Base-by-base conservation (phyloP, 2,888 invertebrate genomes). In the Andrena bicolor region DNA sequence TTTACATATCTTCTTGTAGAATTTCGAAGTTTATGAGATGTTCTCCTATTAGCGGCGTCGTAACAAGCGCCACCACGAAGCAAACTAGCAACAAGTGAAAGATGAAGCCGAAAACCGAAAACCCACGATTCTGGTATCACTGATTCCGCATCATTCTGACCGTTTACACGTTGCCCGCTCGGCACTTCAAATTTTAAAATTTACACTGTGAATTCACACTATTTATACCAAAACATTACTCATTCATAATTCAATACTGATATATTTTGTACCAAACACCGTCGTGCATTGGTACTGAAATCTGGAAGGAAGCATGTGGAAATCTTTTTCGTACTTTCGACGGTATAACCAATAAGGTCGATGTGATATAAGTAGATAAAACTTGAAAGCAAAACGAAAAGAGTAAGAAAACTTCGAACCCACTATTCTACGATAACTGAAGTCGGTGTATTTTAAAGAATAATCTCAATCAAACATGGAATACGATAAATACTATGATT, bases 401-500 rank as follows among this genome's bases (percentile, higher is more conserved):
- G 10, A 56, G 10, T 10, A 23, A 8, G 23, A 56, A 23, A 56
- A 56, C 10, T 20, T 53, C 23, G 56, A 60, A 1, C 58, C 10
- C 8, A 23, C 7, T 68, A 4, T 16, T 23, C 23, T 10, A 56
- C 23, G 10, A 16, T 13, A 2, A 10, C 2, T 30, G 1, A 49
- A n/a, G 49, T 20, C 20, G 6, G 49, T 28, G 20, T 6, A 35
- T 2, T 49, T 61, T 23, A 6, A 28, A 30, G 41, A 10, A 20
- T 49, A 16, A 10, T 10, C 16, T 63, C 16, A 26, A n/a, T n/a
- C 13, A 23, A 23, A n/a, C 16, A 85, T 85, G 68, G 49, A 83
- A 53, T 51, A 51, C 28, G 51, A 68, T n/a, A 69, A 63, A 4
- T 88, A 79, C 74, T 86, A 86, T 8, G n/a, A 28, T 2, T 0